Base-by-base conservation (phyloP, 2,113 vertebrate genomes). In the Onychorhynchus coronatus region DNA sequence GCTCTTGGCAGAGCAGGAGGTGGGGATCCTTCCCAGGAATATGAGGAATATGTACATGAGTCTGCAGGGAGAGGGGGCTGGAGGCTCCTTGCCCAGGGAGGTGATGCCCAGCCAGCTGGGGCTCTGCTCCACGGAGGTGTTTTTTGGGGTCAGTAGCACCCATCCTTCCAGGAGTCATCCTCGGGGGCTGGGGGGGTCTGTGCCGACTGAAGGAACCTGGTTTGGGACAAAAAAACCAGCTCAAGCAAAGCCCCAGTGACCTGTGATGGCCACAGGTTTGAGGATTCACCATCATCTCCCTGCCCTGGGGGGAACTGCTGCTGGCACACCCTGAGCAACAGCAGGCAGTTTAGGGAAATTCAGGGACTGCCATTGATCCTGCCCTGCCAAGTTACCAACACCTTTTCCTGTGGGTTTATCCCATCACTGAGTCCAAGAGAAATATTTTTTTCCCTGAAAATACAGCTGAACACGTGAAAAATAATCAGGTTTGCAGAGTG, bases 91-190 rank as follows among this genome's bases (percentile, higher is more conserved):
- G 33, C 50, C 74, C 78, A n/a, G 24, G 1, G 77, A 75, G 87
- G 62, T 41, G 49, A 5, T 12, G 35, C 97, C 98, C 98, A 98
- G 97, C 97, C 98, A 94, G 97, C 97, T 98, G 97, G 98, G 98
- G 92, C 65, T 89, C 85, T 58, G 91, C 82, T 67, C 56, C 85
- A 59, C 39, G 1, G 70, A 17, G 66, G 41, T 6, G n/a, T 35
- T 9, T 11, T 17, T 46, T 53, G 39, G 37, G 16, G 10, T 99
- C 97, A 99, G 97, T 99, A 99, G 88, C 99, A 99, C 66, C 99
- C 99, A 1, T 99, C 99, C 97, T 99, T 99, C 99, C 99, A 99
- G 41, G 99, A 98, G 31, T 99, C 99, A 0, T 98, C 97, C 50
- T 98, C 93, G 0, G 91, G 42, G 11, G 94, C 96, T 97, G 98